Evolutionary conservation across 2,797 vertebrate species (phyloP).

Genomic region (Lacerta agilis): DNA sequence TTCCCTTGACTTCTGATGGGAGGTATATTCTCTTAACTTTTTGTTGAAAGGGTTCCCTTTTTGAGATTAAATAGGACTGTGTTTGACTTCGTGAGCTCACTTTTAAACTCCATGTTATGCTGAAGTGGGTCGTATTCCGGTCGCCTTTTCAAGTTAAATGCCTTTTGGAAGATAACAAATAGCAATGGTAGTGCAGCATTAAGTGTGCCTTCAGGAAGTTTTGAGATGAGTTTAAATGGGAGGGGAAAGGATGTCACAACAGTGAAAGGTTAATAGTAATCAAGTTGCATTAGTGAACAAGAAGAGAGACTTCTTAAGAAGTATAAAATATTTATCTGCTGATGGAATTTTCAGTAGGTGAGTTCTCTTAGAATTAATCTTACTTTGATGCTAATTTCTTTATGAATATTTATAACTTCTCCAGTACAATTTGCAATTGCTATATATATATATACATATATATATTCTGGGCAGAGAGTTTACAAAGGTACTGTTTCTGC

Average conservation of each 20-base stretch:
- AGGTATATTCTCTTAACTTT: neutral
- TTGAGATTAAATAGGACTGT: neutral
- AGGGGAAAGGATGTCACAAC: neutral
- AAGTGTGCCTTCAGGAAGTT: constrained; percentile 1
- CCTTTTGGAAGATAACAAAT: neutral
- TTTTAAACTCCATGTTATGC: neutral
- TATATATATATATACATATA: neutral
- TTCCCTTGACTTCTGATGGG: no score
- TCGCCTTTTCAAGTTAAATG: neutral
- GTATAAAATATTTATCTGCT: constrained; percentile 26
- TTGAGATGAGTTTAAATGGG: constrained; percentile 6
- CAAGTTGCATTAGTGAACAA: constrained; percentile 29
- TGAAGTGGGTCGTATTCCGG: neutral
- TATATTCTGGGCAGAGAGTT: neutral
- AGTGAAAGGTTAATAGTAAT: constrained; percentile 29
- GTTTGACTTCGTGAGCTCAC: neutral
- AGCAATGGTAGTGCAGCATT: neutral
- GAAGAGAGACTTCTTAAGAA: constrained; percentile 10
- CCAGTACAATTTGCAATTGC: neutral
- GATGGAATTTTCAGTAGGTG: constrained; percentile 34
- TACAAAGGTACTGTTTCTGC: neutral
- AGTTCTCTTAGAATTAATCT: constrained; percentile 53
- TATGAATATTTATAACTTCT: constrained; percentile 57
- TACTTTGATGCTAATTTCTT: constrained; percentile 65
- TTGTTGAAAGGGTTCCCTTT: neutral